phyloP scores from a whole-genome alignment of 2,888 invertebrate species.

The Marasmarcha lunaedactyla region DNA sequence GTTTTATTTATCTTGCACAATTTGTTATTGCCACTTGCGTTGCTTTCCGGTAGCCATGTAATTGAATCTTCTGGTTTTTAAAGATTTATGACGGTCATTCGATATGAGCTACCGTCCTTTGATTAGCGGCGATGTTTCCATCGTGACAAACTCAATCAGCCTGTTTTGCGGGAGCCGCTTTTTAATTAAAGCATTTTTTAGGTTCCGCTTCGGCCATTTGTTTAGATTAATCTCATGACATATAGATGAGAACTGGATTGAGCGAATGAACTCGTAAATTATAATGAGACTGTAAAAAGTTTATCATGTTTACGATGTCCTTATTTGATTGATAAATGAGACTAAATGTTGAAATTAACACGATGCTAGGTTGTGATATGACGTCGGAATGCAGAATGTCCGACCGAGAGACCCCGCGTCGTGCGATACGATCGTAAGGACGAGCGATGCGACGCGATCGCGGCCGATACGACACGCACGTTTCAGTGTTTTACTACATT shows the following conservation, averaged over 20 bases:
- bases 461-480: conserved; percentile 51
- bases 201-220: conserved; percentile 2
- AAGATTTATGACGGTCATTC: conserved; percentile 50
- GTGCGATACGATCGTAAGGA: conserved; percentile 19
- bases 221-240: neutral
- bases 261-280: too few species aligned
- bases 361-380: neutral
- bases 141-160: conserved; percentile 30
- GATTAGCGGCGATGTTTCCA: conserved; percentile 38
- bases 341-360: too few species aligned
- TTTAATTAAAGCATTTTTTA: conserved; percentile 20
- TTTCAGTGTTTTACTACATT: conserved; percentile 18
- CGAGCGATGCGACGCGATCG: conserved; percentile 28
- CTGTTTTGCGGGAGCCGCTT: conserved; percentile 16
- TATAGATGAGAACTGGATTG: too few species aligned
- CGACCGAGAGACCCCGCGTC: conserved; percentile 29
- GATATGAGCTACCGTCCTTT: conserved; percentile 54
- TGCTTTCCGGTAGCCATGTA: conserved; percentile 62
- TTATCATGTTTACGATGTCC: too few species aligned
- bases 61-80: conserved; percentile 66
- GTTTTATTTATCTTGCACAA: conserved; percentile 65
- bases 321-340: too few species aligned
- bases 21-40: conserved; percentile 64
- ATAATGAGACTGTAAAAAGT: too few species aligned
- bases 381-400: neutral